These are phyloP conservation scores for Melanitta fusca DNA, from an alignment of 2,797 vertebrate genomes.

Conservation along the genomic window DNA sequence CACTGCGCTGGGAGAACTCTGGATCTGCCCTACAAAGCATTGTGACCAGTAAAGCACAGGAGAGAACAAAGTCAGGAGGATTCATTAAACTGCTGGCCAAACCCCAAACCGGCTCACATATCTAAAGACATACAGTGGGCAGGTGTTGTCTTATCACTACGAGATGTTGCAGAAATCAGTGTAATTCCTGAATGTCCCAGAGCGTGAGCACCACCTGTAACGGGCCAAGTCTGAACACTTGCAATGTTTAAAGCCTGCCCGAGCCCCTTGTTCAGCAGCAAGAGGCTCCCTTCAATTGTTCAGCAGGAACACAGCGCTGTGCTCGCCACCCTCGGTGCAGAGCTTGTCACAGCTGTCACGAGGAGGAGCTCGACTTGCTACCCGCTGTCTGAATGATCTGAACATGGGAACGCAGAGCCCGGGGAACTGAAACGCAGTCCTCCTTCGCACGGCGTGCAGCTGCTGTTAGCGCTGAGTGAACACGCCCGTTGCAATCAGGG, in stretches of 20 bases:
- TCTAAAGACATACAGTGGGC: not conserved
- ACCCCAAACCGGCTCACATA: not conserved
- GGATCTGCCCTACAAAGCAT: not conserved
- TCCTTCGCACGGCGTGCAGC: rapidly evolving
- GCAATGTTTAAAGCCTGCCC: not conserved
- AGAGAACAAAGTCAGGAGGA: not conserved
- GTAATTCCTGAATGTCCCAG: not conserved
- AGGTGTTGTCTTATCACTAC: not conserved
- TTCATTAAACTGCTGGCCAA: not conserved
- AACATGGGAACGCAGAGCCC: not conserved
- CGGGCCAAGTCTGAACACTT: not conserved
- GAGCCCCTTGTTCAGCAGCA: not conserved
- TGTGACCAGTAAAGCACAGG: not conserved
- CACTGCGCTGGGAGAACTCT: rapidly evolving
- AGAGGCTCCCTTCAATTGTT: not conserved
- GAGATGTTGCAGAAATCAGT: not conserved
- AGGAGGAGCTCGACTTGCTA: not conserved
- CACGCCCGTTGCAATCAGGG: not conserved
- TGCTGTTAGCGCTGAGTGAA: not conserved
- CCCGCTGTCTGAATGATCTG: not conserved
- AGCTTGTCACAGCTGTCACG: not conserved
- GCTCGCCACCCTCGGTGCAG: rapidly evolving
- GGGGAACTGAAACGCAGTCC: not conserved
- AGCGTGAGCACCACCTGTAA: not conserved
- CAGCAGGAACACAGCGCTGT: rapidly evolving